These are phyloP conservation scores for Aproaerema taeniolella DNA, from an alignment of 2,888 invertebrate genomes.

Conservation along the genomic window DNA sequence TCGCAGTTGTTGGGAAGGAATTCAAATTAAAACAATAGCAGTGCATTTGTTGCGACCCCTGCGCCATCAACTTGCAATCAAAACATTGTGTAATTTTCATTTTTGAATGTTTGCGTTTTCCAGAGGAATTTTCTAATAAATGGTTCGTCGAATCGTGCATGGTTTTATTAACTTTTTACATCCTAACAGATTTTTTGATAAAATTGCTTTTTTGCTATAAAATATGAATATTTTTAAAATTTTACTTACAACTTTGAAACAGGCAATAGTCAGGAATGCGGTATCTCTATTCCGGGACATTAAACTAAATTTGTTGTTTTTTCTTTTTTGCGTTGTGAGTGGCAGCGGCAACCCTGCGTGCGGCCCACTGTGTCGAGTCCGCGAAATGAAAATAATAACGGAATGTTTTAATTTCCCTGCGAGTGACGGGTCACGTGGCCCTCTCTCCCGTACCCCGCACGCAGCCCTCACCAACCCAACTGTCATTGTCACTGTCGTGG, in stretches of 20 bases:
- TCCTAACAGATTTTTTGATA: no score
- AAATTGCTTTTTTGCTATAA: no score
- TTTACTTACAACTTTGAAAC: no score
- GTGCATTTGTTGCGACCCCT: slow-evolving; percentile 13
- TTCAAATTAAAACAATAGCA: slow-evolving; percentile 24
- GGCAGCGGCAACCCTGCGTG: slow-evolving; percentile 8
- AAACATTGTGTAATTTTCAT: slow-evolving; percentile 6
- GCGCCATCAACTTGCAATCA: slow-evolving; percentile 10
- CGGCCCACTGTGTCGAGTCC: slow-evolving; percentile 8
- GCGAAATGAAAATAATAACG: slow-evolving; percentile 59
- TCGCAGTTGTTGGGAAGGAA: slow-evolving; percentile 20
- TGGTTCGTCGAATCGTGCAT: not conserved
- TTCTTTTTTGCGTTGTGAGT: slow-evolving; percentile 4
- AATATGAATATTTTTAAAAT: no score
- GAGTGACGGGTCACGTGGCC: slow-evolving; percentile 76
- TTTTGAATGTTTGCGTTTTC: slow-evolving; percentile 3
- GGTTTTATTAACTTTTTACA: not conserved
- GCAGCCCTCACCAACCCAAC: slow-evolving; percentile 27
- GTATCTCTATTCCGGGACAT: slow-evolving; percentile 6
- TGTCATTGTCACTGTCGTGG: slow-evolving; percentile 70
- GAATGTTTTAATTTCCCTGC: slow-evolving; percentile 77
- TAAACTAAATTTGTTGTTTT: slow-evolving; percentile 7
- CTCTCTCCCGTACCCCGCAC: slow-evolving; percentile 24
- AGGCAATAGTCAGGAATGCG: no score
- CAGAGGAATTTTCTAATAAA: slow-evolving; percentile 3